A percentile compares a stretch with the other conserved stretches of the same genome.
Conservation (phyloP, 2,113 vertebrate genomes). For the Microcebus lehilahytsara region DNA sequence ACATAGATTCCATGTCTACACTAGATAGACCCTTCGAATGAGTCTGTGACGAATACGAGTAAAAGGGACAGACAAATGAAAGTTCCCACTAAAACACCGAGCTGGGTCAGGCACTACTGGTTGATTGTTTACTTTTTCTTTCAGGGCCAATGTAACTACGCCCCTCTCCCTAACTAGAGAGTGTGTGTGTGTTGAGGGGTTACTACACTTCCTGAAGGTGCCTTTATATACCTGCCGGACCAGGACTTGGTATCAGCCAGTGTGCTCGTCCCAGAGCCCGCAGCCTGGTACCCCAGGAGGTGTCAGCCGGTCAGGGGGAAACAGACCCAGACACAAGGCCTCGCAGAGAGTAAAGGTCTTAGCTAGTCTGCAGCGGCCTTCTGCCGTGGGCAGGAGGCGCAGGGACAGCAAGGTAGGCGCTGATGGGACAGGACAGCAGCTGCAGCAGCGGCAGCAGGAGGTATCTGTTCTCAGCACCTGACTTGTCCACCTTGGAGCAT, state of each 20-base stretch:
- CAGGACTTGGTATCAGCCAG: neutral
- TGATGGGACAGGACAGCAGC: neutral
- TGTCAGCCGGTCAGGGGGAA: neutral
- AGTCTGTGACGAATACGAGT: neutral
- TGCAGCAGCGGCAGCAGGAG: neutral
- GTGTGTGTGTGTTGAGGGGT: neutral
- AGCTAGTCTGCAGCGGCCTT: neutral
- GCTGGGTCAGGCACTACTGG: neutral
- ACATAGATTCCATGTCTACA: neutral
- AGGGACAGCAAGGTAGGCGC: neutral
- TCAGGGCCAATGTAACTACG: neutral
- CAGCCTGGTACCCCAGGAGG: neutral
- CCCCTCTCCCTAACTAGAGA: neutral
- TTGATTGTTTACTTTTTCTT: neutral
- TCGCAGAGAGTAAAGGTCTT: neutral
- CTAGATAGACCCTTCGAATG: too few relatives aligned
- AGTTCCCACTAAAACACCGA: neutral
- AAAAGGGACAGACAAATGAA: neutral
- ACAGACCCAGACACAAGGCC: neutral
- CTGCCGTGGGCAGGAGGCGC: neutral
- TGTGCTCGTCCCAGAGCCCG: neutral
- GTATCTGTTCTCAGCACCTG: neutral
- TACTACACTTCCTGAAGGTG: neutral
- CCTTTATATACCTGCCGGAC: neutral
- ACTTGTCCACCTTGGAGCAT: neutral